phyloP scores from a whole-genome alignment of 30 jellyfish, hydroid and myxozoan species.

The Hydractinia symbiolongicarpus region DNA sequence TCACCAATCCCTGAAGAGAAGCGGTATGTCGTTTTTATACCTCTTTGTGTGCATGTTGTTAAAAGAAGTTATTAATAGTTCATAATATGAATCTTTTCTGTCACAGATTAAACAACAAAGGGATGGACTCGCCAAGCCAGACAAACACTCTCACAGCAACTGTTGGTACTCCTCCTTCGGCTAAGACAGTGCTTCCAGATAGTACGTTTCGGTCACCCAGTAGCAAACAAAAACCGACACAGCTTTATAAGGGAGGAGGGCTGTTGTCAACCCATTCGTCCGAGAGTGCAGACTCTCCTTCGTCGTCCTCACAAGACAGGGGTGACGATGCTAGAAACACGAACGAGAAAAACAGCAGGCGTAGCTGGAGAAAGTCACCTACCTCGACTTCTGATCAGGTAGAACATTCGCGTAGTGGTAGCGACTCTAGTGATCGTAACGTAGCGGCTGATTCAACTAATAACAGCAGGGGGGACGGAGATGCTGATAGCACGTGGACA shows the following conservation, averaged over 20 bases:
- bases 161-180: no score
- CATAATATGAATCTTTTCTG: no score
- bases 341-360: neutral
- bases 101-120: no score
- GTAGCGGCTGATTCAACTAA: slow-evolving; percentile 17
- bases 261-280: neutral
- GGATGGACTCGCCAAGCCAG: no score
- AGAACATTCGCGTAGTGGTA: neutral
- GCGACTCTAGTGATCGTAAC: neutral
- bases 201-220: slow-evolving; percentile 20
- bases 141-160: no score
- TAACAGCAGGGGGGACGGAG: neutral
- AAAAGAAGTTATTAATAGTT: no score
- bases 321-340: neutral
- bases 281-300: neutral
- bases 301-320: neutral
- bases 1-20: slow-evolving; percentile 1
- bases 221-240: neutral
- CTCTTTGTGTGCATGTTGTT: no score
- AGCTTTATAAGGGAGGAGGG: neutral
- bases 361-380: slow-evolving; percentile 38
- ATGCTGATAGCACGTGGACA: slow-evolving; percentile 1
- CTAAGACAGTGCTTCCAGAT: slow-evolving; percentile 13
- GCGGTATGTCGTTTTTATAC: neutral
- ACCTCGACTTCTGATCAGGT: neutral